A percentile compares a stretch with the other conserved stretches of the same genome.
phyloP scores from a whole-genome alignment of 92 coral and sea anemone species.

The Zoanthus sociatus region DNA sequence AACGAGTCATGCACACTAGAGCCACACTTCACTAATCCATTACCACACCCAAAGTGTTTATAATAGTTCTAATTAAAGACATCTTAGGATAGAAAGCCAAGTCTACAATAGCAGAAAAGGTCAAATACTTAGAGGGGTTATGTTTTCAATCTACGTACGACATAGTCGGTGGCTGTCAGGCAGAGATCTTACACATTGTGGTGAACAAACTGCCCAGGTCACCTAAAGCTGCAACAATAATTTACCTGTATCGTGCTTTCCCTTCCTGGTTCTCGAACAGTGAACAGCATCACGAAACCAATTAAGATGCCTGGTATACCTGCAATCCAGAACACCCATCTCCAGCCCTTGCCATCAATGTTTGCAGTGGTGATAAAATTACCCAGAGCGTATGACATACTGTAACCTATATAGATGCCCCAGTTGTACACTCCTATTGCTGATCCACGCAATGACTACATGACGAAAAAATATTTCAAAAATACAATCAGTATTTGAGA shows the following conservation, averaged over 20 bases:
- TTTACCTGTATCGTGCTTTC: slow-evolving; percentile 36
- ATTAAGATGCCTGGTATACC: slow-evolving; percentile 91
- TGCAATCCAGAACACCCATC: slow-evolving; percentile 99
- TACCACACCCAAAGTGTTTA: no score
- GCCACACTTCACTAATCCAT: no score
- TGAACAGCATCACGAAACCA: slow-evolving; percentile 81
- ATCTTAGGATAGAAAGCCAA: no score
- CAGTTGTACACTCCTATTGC: slow-evolving; percentile 98
- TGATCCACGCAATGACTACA: slow-evolving; percentile 90
- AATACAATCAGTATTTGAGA: no score
- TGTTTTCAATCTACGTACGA: no score
- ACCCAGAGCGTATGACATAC: slow-evolving; percentile 95
- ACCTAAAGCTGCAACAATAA: background rate
- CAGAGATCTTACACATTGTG: background rate
- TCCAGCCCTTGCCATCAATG: slow-evolving; percentile 91
- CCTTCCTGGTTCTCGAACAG: slow-evolving; percentile 87
- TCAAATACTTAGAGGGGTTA: no score
- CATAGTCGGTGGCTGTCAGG: no score
- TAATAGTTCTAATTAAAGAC: no score
- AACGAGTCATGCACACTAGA: no score
- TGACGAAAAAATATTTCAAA: background rate
- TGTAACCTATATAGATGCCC: slow-evolving; percentile 98
- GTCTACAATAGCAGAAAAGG: no score
- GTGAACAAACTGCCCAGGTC: background rate
- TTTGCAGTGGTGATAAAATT: slow-evolving; percentile 92